phyloP scores from a whole-genome alignment of 2,113 vertebrate genomes.

The Boleophthalmus pectinirostris region DNA sequence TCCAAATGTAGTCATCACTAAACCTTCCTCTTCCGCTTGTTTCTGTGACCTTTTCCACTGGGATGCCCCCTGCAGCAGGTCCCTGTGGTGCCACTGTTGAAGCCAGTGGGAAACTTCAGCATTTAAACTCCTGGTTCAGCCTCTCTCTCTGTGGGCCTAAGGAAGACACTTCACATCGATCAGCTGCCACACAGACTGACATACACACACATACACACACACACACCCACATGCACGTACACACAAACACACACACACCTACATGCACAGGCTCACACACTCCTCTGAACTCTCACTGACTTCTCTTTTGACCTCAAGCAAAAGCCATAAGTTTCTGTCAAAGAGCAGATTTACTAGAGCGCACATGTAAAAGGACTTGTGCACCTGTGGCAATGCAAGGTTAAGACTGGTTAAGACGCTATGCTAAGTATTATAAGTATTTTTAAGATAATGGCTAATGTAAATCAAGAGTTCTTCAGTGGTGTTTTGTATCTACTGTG shows the following conservation, averaged over 20 bases:
- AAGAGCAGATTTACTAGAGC: slow-evolving; percentile 20
- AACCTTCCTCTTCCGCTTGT: slow-evolving; percentile 9
- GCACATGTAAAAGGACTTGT: slow-evolving; percentile 13
- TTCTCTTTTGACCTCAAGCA: slow-evolving; percentile 38
- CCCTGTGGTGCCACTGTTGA: slow-evolving; percentile 10
- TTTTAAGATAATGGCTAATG: not conserved
- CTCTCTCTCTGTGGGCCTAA: slow-evolving; percentile 28
- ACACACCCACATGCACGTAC: slow-evolving; percentile 7
- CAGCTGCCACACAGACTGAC: slow-evolving; percentile 20
- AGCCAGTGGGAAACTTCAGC: not conserved
- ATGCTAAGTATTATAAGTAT: not conserved
- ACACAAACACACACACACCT: not conserved
- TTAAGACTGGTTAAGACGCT: slow-evolving; percentile 5
- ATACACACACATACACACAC: no score
- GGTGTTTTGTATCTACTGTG: not conserved
- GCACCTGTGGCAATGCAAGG: slow-evolving; percentile 33
- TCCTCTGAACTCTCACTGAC: slow-evolving; percentile 56
- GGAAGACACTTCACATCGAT: slow-evolving; percentile 29
- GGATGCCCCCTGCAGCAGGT: slow-evolving; percentile 7
- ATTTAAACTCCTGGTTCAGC: slow-evolving; percentile 19
- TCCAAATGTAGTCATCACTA: not conserved
- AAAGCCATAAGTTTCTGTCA: slow-evolving; percentile 47
- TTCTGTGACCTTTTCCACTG: slow-evolving; percentile 22
- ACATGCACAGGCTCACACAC: slow-evolving; percentile 11
- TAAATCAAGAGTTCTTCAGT: not conserved